phyloP scores from a whole-genome alignment of 2,113 vertebrate species.

The Cyprinodon brontotheroides region DNA sequence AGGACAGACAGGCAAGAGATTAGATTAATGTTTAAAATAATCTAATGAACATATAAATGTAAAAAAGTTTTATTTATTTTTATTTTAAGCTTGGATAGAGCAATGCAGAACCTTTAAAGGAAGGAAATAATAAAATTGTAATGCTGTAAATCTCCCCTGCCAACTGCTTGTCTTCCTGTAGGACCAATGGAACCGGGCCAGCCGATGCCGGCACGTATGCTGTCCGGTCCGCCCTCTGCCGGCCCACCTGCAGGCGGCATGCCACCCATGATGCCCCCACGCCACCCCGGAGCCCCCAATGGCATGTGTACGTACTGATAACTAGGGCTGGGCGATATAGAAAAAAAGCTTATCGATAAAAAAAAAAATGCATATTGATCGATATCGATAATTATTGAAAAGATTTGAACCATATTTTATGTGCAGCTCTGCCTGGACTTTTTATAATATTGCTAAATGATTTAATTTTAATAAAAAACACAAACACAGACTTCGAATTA shows the following conservation, averaged over 20 bases:
- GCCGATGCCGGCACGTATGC: slow-evolving; percentile 86
- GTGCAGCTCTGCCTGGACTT: too few species aligned
- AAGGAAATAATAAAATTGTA: not conserved
- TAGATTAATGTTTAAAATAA: not conserved
- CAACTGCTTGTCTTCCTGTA: slow-evolving; percentile 47
- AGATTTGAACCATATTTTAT: too few species aligned
- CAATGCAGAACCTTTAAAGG: too few species aligned
- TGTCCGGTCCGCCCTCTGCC: slow-evolving; percentile 75
- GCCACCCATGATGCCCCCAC: slow-evolving; percentile 87
- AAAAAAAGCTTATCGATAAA: too few species aligned
- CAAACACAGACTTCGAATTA: too few species aligned
- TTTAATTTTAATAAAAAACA: too few species aligned
- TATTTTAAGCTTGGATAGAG: too few species aligned
- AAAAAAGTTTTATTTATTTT: not conserved
- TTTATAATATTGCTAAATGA: too few species aligned
- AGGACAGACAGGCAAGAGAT: slow-evolving; percentile 83
- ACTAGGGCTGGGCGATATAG: too few species aligned
- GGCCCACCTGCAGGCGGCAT: slow-evolving; percentile 78
- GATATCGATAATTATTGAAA: too few species aligned
- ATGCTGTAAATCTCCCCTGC: not conserved
- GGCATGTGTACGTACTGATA: slow-evolving; percentile 90
- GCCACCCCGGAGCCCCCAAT: slow-evolving; percentile 87
- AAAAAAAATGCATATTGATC: too few species aligned
- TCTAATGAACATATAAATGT: not conserved
- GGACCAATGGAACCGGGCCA: slow-evolving; percentile 88